Evolutionary conservation across 2,113 vertebrate species (phyloP), one percentile per base, ranked within the genome.

Genomic region (Lichenostomus cassidix): DNA sequence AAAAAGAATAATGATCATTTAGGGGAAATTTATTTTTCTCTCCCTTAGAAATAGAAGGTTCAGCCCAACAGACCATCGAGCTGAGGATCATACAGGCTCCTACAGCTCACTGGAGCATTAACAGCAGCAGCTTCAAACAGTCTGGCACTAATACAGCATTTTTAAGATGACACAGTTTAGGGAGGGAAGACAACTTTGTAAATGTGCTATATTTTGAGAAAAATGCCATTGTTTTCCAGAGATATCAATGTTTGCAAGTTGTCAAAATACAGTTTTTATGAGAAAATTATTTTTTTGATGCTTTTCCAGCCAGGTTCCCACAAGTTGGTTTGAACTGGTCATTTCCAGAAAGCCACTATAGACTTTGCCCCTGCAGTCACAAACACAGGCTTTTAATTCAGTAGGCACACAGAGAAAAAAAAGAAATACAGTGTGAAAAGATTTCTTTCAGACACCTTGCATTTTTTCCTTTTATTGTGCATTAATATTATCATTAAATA

Each of bases 171-270:
- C 55, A 90, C 1, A 0, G 31, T 70, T 92, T 83, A 82, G 52
- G n/a, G 49, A 47, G 46, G 33, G n/a, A n/a, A 87, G 81, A 83
- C 55, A 87, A 82, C 87, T 91, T 71, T 65, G 47, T 58, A 82
- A 59, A 94, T 89, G 69, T 83, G 82, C 65, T 92, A 89, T 90
- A 92, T 93, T 81, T 82, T 91, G 75, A 96, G 81, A 93, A 91
- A 94, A 95, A 95, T 49, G 59, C 28, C 81, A 75, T 70, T 15
- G 7, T 74, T 95, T 97, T 81, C 69, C 89, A 93, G 87, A 15
- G 47, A 89, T 64, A 86, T 55, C 87, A 31, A 81, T 95, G 59
- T 86, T 95, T 92, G 73, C 70, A 89, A 79, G 50, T 82, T 60
- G 63, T 92, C 92, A 96, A 95, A 93, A 95, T 60, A 75, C 62